Evolutionary conservation across 2,888 invertebrate genomes (phyloP).

Genomic region (Nephrocerus scutellatus): DNA sequence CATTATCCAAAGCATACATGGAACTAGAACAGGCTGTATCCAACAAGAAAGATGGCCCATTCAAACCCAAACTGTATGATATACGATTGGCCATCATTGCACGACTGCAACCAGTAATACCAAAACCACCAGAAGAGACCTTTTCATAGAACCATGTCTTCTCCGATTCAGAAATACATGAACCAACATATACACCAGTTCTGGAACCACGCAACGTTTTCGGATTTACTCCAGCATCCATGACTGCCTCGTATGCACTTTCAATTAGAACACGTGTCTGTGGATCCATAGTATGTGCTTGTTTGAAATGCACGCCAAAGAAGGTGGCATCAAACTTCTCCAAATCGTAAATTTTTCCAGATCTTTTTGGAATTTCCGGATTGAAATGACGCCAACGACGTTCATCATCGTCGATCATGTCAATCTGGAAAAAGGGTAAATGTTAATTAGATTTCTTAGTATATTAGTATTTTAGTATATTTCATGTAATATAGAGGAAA

Average conservation of each 20-base stretch:
- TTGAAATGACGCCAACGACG: constrained; percentile 68
- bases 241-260: constrained; percentile 68
- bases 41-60: constrained; percentile 80
- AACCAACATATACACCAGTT: constrained; percentile 69
- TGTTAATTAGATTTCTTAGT: neutral
- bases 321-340: constrained; percentile 70
- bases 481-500: no score
- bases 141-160: constrained; percentile 65
- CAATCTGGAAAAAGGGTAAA: constrained; percentile 53
- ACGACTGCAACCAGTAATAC: constrained; percentile 66
- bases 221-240: constrained; percentile 69
- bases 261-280: constrained; percentile 72
- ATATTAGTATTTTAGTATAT: no score
- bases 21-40: constrained; percentile 97
- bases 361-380: constrained; percentile 66
- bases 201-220: constrained; percentile 56
- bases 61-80: constrained; percentile 79
- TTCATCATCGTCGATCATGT: constrained; percentile 75
- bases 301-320: constrained; percentile 68
- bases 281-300: constrained; percentile 70
- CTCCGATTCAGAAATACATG: constrained; percentile 65
- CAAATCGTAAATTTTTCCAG: constrained; percentile 64
- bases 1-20: constrained; percentile 77
- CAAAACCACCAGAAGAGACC: constrained; percentile 51
- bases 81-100: constrained; percentile 89